Evolutionary conservation across 2,113 vertebrate genomes (phyloP).

Genomic region (Epinephelus cyanopodus): DNA sequence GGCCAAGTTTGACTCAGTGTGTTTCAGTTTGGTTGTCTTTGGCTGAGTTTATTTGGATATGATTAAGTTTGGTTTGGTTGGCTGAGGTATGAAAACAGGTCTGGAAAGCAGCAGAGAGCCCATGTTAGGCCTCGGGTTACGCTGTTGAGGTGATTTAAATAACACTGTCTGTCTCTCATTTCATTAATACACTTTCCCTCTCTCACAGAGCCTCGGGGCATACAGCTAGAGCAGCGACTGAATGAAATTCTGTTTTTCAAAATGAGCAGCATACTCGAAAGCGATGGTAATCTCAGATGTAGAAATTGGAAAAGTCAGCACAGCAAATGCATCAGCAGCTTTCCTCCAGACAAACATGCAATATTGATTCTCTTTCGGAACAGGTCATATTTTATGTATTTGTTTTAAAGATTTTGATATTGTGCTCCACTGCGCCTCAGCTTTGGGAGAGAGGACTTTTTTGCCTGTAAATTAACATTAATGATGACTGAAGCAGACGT

Average conservation of each 20-base stretch:
- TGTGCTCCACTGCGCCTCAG: constrained; percentile 47
- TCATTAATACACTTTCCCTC: constrained; percentile 78
- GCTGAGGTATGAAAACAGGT: constrained; percentile 68
- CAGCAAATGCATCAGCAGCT: constrained; percentile 77
- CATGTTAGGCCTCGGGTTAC: constrained; percentile 69
- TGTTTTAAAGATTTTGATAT: constrained; percentile 75
- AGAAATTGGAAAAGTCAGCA: constrained; percentile 82
- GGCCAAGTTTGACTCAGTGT: not conserved
- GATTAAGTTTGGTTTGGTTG: constrained; percentile 56
- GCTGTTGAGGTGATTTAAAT: constrained; percentile 82
- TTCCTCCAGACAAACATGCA: constrained; percentile 81
- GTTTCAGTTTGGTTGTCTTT: not conserved
- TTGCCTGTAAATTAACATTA: constrained; percentile 56
- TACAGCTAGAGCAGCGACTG: constrained; percentile 66
- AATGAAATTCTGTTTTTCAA: constrained; percentile 80
- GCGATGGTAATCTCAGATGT: constrained; percentile 82
- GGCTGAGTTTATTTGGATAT: constrained; percentile 43
- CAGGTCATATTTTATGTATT: constrained; percentile 82
- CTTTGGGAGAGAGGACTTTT: constrained; percentile 17
- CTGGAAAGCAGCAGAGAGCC: constrained; percentile 58
- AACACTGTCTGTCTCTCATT: constrained; percentile 81
- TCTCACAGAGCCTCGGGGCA: constrained; percentile 73
- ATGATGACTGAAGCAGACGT: constrained; percentile 50
- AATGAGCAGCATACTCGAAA: constrained; percentile 78
- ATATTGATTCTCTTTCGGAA: constrained; percentile 76